Base-by-base conservation (phyloP, 2,113 vertebrate species). In the Chionodraco myersi region DNA sequence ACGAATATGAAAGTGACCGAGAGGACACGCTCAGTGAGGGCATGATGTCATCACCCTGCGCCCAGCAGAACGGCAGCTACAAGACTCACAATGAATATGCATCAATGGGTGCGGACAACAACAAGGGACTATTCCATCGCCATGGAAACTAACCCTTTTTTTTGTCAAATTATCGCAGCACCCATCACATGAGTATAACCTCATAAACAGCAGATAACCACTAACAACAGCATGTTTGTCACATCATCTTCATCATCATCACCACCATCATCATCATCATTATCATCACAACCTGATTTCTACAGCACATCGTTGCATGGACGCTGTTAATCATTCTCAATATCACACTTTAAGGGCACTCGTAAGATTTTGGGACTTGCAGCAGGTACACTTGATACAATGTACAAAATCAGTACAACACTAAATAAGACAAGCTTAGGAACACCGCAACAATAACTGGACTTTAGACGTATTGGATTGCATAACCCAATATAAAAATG, bases 61-160 rank as follows among this genome's bases (percentile, higher is more conserved):
- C 92, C 16, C 95, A 96, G 23, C 96, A 97, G 67, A 99, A 98
- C 4, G 97, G 97, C 63, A 97, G 94, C 91, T 97, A 96, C 93
- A 95, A 93, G 82, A 92, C 91, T 51, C 94, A 85, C 80, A 44
- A 6, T 0, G 85, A 80, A 1, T 78, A 80, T 0, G 62, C 30
- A 0, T 36, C 44, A 1, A 10, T 72, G 65, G 72, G 66, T 0
- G 51, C 75, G 2, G 34, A 77, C 36, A 1, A 41, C n/a, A 68
- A 47, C 63, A 74, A 87, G 80, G 87, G 83, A 89, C 77, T 64
- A 4, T 49, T 15, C 1, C 26, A 6, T 4, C 60, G 6, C 51
- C 7, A 0, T 18, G 18, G 34, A 75, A 49, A 45, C 45, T 5
- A 45, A 21, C 5, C 26, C 9, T 3, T 36, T 3, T 14, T 30